A percentile compares a stretch with the other conserved stretches of the same genome.
Conservation (phyloP, 2,888 invertebrate genomes). For the Ptychoptera contaminata region DNA sequence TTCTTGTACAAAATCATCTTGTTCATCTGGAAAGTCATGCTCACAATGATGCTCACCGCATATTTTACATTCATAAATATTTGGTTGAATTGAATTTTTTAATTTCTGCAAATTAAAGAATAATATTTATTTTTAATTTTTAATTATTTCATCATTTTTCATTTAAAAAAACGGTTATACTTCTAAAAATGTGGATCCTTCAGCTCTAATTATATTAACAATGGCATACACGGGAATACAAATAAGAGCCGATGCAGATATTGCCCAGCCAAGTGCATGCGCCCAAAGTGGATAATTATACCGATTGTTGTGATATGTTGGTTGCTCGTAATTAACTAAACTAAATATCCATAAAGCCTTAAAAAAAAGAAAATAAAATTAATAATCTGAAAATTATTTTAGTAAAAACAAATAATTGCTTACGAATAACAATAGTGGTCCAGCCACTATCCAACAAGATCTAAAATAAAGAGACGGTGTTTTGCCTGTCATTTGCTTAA, state of each 20-base stretch:
- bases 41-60: conserved; percentile 69
- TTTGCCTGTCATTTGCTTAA: conserved; percentile 78
- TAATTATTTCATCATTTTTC: not conserved
- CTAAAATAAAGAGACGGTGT: conserved; percentile 67
- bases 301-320: conserved; percentile 65
- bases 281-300: conserved; percentile 75
- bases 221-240: conserved; percentile 75
- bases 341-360: conserved; percentile 79
- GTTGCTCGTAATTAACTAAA: conserved; percentile 72
- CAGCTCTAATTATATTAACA: conserved; percentile 50
- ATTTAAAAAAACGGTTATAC: conserved; percentile 32
- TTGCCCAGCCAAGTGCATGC: conserved; percentile 71
- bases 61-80: conserved; percentile 54
- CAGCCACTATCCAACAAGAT: conserved; percentile 69
- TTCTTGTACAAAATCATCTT: conserved; percentile 31
- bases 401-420: conserved; percentile 14
- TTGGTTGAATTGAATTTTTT: conserved; percentile 54
- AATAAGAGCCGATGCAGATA: conserved; percentile 64
- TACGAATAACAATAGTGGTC: conserved; percentile 63
- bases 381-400: conserved; percentile 3
- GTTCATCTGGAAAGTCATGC: conserved; percentile 38
- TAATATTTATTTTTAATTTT: not conserved
- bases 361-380: conserved; percentile 16
- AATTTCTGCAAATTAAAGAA: conserved; percentile 43
- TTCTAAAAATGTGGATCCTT: conserved; percentile 54